Evolutionary conservation across 1,140 invertebrate genomes (phyloP), one percentile per base, ranked within the genome.

Genomic region (Chrysoperla carnea): DNA sequence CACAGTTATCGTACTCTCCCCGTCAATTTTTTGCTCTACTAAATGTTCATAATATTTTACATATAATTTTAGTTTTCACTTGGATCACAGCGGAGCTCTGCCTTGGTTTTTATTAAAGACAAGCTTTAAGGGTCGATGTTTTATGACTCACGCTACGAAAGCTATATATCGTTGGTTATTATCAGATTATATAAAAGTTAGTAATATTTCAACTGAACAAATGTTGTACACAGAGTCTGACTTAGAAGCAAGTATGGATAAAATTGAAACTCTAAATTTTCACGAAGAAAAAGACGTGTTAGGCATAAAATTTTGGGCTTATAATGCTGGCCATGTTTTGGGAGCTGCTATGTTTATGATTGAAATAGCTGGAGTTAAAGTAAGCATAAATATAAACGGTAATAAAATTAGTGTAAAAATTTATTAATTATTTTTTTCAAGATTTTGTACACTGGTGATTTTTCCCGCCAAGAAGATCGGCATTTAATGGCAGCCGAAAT

Each of bases 331-430:
- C 0, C 96, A 99, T 64, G 96, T 99, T 0, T 64, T 99, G 1
- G 96, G 96, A 0, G 96, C 96, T 6, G 94, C 94, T 23, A 99
- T 99, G 95, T 99, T 99, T 58, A 97, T 99, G 91, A 93, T 99
- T 43, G 95, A 99, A 73, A 99, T 99, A 48, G 95, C 94, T 40
- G 95, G 92, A 23, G 87, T 95, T 11, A 91, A 92, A 67, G 78
- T 83, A 47, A 44, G 27, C 12, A 7, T 45, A 37, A 33, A 11
- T 11, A 33, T 11, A 12, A 12, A 33, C 6, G 6, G 6, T 11
- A 4, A 33, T 33, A 33, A 33, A 33, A 33, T 4, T 33, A 33
- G 8, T 33, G 3, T 33, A 33, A 33, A 33, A 33, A 12, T 43
- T 31, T 45, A 23, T 14, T 43, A 15, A 33, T 40, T 42, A 46